phyloP scores from a whole-genome alignment of 1,140 invertebrate species.

The Mycetomoellerius zeteki region DNA sequence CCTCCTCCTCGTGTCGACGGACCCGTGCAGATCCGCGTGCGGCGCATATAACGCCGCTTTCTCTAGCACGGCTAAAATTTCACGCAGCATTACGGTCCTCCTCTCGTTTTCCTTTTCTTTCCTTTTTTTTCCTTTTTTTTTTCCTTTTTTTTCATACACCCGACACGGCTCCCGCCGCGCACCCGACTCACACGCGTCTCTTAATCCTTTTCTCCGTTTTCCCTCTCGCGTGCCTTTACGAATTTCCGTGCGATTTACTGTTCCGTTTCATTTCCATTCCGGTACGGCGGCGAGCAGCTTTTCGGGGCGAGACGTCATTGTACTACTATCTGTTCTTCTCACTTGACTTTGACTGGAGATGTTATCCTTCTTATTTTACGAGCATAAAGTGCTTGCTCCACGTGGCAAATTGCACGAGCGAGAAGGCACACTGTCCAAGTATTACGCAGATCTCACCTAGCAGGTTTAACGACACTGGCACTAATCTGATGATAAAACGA shows the following conservation, averaged over 20 bases:
- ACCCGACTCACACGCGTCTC: constrained; percentile 2
- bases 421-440: neutral
- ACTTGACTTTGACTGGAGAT: constrained; percentile 8
- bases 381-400: constrained; percentile 4
- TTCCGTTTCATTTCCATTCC: constrained; percentile 10
- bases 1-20: constrained; percentile 14
- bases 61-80: constrained; percentile 3
- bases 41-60: neutral
- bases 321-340: neutral
- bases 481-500: constrained; percentile 8
- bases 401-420: constrained; percentile 28
- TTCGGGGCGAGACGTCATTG: constrained; percentile 4
- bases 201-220: constrained; percentile 14
- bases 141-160: neutral
- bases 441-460: constrained; percentile 11
- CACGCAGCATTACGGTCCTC: constrained; percentile 25
- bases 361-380: neutral
- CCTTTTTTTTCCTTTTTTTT: neutral
- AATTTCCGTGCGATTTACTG: constrained; percentile 34
- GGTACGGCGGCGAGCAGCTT: neutral
- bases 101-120: neutral
- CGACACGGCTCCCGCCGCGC: constrained; percentile 7
- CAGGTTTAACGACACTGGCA: neutral
- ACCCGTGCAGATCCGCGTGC: neutral
- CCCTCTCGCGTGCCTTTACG: neutral